Percentiles rank a stretch among this genome's conserved stretches.
Evolutionary conservation across 2,113 vertebrate species (phyloP).

Genomic region (Sylvilagus bachmani): DNA sequence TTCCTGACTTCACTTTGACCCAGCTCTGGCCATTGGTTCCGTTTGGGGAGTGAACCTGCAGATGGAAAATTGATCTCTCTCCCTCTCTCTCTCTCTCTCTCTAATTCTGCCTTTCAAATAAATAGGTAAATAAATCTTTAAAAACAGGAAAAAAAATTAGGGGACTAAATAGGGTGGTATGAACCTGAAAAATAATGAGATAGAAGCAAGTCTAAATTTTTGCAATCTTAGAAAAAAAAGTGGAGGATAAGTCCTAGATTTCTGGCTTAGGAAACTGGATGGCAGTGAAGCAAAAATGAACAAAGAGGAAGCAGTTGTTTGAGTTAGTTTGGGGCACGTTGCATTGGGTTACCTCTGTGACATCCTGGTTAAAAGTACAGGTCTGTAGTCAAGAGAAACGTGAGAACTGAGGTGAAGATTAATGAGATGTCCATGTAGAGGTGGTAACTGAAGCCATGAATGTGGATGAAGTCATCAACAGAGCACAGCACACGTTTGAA

Average conservation of each 20-base stretch:
- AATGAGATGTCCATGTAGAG: conserved; percentile 9
- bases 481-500: conserved; percentile 34
- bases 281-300: conserved; percentile 38
- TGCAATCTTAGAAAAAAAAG: neutral
- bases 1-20: too few species aligned
- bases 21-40: too few species aligned
- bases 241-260: neutral
- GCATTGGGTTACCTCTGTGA: conserved; percentile 50
- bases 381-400: conserved; percentile 49
- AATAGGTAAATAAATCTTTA: too few species aligned
- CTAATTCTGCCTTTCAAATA: too few species aligned
- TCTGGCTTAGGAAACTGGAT: conserved; percentile 23
- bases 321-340: neutral
- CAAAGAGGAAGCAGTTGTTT: neutral
- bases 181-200: neutral
- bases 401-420: conserved; percentile 44
- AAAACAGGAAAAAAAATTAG: too few species aligned
- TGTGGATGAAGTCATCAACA: conserved; percentile 20
- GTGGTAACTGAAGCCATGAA: conserved; percentile 23
- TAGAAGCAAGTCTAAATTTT: neutral
- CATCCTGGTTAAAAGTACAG: neutral
- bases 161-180: neutral
- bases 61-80: too few species aligned
- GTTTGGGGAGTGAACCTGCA: too few species aligned
- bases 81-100: too few species aligned